phyloP scores from a whole-genome alignment of 2,113 vertebrate genomes.

The Tylochromis polylepis region DNA sequence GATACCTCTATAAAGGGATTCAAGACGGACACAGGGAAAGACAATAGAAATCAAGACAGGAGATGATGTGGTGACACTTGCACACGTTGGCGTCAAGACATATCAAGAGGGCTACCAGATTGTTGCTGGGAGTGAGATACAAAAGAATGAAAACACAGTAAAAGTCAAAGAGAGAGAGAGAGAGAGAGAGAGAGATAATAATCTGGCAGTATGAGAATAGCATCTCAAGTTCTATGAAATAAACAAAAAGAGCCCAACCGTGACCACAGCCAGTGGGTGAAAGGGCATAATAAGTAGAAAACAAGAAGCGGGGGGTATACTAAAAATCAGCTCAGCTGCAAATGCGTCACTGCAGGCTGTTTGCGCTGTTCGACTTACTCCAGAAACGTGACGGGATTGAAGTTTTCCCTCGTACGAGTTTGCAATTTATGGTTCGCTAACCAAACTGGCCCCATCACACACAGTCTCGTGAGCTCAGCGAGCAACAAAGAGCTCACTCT shows the following conservation, averaged over 20 bases:
- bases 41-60: background rate
- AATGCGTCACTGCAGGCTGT: slow-evolving; percentile 41
- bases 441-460: slow-evolving; percentile 13
- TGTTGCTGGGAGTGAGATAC: background rate
- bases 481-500: slow-evolving; percentile 50
- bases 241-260: slow-evolving; percentile 1
- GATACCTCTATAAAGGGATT: background rate
- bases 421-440: slow-evolving; percentile 8
- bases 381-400: slow-evolving; percentile 25
- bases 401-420: slow-evolving; percentile 23
- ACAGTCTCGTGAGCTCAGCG: slow-evolving; percentile 4
- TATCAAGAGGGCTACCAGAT: background rate
- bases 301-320: background rate
- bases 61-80: background rate
- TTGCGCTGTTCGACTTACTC: slow-evolving; percentile 8
- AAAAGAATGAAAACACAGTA: slow-evolving; percentile 1
- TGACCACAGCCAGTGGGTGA: slow-evolving; percentile 19
- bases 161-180: background rate
- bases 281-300: slow-evolving; percentile 2
- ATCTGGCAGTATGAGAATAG: background rate
- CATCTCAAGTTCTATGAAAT: slow-evolving; percentile 9
- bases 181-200: background rate
- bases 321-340: slow-evolving; percentile 23
- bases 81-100: background rate
- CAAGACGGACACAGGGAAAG: background rate